Base-by-base conservation (phyloP, 2,113 vertebrate genomes). In the Haemorhous mexicanus region DNA sequence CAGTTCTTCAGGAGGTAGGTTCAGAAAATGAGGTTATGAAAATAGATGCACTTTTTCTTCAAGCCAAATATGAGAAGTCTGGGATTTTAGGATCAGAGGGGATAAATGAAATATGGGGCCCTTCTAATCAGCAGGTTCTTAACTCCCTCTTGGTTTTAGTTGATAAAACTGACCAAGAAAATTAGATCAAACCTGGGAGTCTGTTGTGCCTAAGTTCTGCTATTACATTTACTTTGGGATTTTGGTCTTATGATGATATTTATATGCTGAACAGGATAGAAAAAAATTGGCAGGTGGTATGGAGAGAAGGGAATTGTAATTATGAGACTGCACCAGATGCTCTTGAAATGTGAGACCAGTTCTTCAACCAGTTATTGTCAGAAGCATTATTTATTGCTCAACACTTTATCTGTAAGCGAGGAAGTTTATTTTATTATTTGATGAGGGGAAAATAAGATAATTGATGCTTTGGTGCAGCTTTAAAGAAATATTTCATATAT, bases 1-100 rank as follows among this genome's bases (percentile, higher is more conserved):
- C 99, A 33, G 99, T 99, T 93, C 98, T 99, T 63, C 99, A 99
- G 97, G 99, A 99, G 98, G 99, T 99, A 98, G 7, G 97, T 96
- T 96, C 55, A 93, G 80, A 85, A 91, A 35, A 93, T 44, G 62
- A 43, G 28, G 1, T 74, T 53, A 5, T 93, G 75, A 61, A 78
- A 90, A 75, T 27, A 82, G 37, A 46, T 61, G 47, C 11, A 32
- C 28, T 87, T 19, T 58, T 74, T 70, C 32, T 59, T 88, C 55
- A 55, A 85, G 23, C 23, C 20, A 68, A 39, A 58, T 28, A 23
- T 28, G 72, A 88, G 58, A 87, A 64, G 5, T 39, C 32, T 78
- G 61, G 44, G 69, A 21, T 63, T 84, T 81, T 64, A 46, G 52
- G 17, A 49, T 87, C 16, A 39, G 23, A 27, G 58, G 16, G 18